Base-by-base conservation (phyloP, 2,797 vertebrate genomes). In the Chrosomus eos region DNA sequence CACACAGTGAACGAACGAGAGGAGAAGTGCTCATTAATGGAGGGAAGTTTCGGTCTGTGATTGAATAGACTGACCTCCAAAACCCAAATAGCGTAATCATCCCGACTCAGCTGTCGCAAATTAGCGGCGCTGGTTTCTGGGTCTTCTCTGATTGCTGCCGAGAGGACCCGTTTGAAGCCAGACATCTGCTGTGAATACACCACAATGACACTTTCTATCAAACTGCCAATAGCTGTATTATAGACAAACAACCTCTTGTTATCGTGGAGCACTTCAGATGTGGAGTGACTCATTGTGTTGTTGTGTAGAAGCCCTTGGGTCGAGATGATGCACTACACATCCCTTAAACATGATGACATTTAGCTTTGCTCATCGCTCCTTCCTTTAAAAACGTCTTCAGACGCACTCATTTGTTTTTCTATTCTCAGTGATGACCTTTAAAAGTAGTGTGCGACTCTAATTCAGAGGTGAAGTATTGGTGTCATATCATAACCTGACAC, bases 1-100 rank as follows among this genome's bases (percentile, higher is more conserved):
- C 36, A 51, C 26, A 51, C 31, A 33, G 2, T 33, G 81, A 36
- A 45, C 64, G n/a, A n/a, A n/a, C n/a, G n/a, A 5, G 31, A 62
- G 79, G 0, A 75, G 82, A 92, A 91, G 93, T 80, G 93, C 93
- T 93, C 91, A 92, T 89, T 90, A 77, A 76, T 31, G 86, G 55
- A 68, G 79, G 87, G 71, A 53, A 78, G 88, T 89, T 90, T 79
- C 86, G 14, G 16, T 88, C 83, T 75, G 88, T 91, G 92, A 93
- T 92, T 92, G 90, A 88, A 85, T 89, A 81, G 91, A 90, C 89
- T 92, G 83, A 85, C 75, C 62, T 80, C 85, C 51, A 80, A 85
- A 86, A 87, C 80, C 73, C 83, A 91, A 91, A 90, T 60, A 90
- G 80, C 87, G 87, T 90, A 91, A 93, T 92, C 91, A 90, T 91